Evolutionary conservation across 1,140 invertebrate species (phyloP).

Genomic region (Drosophila arawakana): DNA sequence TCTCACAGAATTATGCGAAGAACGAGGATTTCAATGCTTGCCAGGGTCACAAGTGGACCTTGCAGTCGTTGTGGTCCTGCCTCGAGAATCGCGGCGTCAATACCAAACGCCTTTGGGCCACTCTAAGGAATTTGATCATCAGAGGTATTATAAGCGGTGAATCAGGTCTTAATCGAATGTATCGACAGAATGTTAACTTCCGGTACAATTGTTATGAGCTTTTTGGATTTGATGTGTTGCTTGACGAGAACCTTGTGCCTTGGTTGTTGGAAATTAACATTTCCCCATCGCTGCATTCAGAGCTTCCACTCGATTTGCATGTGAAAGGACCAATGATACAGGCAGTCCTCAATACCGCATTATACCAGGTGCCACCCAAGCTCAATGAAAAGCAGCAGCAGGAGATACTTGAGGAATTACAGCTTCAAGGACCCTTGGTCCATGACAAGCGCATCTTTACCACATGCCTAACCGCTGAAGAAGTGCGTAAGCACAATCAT

Average conservation of each 20-base stretch:
- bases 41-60: conserved; percentile 95
- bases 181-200: conserved; percentile 89
- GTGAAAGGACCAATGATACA: conserved; percentile 97
- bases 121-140: conserved; percentile 92
- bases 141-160: conserved; percentile 93
- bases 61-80: conserved; percentile 91
- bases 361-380: conserved; percentile 89
- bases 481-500: conserved; percentile 88
- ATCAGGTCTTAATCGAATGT: conserved; percentile 89
- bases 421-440: conserved; percentile 86
- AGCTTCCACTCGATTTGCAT: conserved; percentile 95
- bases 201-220: conserved; percentile 92
- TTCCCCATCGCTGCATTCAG: conserved; percentile 96
- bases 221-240: conserved; percentile 93
- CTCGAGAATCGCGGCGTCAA: conserved; percentile 90
- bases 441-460: conserved; percentile 89
- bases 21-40: conserved; percentile 94
- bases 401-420: conserved; percentile 82
- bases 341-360: conserved; percentile 95
- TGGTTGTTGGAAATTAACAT: conserved; percentile 99
- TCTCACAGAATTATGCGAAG: conserved; percentile 92
- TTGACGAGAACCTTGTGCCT: conserved; percentile 93
- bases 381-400: conserved; percentile 85
- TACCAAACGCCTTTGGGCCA: conserved; percentile 91
- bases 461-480: conserved; percentile 87